These are phyloP conservation scores for Parnassius glacialis DNA, from an alignment of 2,888 invertebrate genomes.

Conservation along the genomic window DNA sequence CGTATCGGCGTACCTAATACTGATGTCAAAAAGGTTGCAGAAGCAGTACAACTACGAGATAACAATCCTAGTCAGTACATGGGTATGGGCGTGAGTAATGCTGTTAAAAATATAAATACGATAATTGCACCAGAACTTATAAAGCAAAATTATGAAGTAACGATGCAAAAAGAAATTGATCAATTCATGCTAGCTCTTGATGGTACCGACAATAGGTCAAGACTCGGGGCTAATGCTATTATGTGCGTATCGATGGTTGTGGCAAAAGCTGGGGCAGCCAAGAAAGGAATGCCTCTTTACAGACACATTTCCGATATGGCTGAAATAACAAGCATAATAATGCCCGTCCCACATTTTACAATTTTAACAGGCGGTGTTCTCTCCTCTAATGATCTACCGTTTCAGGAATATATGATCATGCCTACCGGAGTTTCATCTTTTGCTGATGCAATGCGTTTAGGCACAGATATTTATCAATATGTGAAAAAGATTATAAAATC, in stretches of 20 bases:
- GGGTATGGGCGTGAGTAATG: constrained; percentile 95
- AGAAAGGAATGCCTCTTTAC: constrained; percentile 92
- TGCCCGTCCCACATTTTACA: constrained; percentile 98
- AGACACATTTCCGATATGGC: constrained; percentile 97
- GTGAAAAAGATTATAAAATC: constrained; percentile 94
- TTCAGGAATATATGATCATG: constrained; percentile 97
- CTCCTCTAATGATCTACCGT: constrained; percentile 96
- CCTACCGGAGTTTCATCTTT: constrained; percentile 95
- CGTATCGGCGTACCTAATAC: constrained; percentile 98
- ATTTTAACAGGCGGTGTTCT: constrained; percentile 98
- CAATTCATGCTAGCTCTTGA: constrained; percentile 93
- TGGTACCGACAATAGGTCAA: constrained; percentile 97
- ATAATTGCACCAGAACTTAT: constrained; percentile 89
- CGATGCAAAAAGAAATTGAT: constrained; percentile 94
- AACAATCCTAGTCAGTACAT: constrained; percentile 90
- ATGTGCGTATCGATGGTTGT: constrained; percentile 97
- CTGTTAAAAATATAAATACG: constrained; percentile 94
- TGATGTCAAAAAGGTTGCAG: constrained; percentile 95
- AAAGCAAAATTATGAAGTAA: constrained; percentile 90
- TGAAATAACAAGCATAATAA: constrained; percentile 91
- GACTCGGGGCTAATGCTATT: constrained; percentile 97
- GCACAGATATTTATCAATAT: constrained; percentile 96
- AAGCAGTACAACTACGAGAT: constrained; percentile 97
- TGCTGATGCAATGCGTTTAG: constrained; percentile 98
- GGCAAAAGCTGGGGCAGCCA: constrained; percentile 98